Percentiles rank a stretch among this genome's conserved stretches.
These are phyloP conservation scores for Rotaria magnacalcarata DNA, from an alignment of 2,888 invertebrate species.

Conservation along the genomic window DNA sequence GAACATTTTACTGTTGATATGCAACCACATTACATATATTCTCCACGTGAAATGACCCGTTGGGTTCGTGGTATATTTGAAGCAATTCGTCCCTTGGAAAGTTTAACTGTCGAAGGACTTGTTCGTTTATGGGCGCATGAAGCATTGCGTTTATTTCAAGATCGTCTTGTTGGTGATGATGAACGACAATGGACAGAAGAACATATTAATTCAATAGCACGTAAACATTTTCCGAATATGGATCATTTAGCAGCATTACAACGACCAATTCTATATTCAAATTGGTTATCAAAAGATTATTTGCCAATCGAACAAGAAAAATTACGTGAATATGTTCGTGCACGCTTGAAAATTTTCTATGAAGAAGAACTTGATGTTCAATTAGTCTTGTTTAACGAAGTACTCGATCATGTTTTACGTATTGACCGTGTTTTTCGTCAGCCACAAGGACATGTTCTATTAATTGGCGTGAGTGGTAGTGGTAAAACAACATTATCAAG, in stretches of 20 bases:
- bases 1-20: conserved; percentile 98
- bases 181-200: conserved; percentile 97
- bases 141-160: conserved; percentile 89
- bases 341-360: conserved; percentile 92
- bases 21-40: conserved; percentile 99
- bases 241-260: conserved; percentile 77
- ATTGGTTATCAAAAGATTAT: conserved; percentile 98
- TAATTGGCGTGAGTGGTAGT: conserved; percentile 96
- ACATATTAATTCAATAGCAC: conserved; percentile 73
- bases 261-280: conserved; percentile 92
- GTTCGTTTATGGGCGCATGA: conserved; percentile 99
- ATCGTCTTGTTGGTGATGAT: conserved; percentile 77
- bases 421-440: conserved; percentile 98
- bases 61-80: conserved; percentile 99
- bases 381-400: conserved; percentile 94
- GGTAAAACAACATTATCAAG: conserved; percentile 97
- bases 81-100: conserved; percentile 88
- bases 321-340: conserved; percentile 89
- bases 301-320: conserved; percentile 90
- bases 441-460: conserved; percentile 90
- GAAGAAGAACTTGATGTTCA: conserved; percentile 98
- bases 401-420: conserved; percentile 91
- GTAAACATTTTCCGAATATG: conserved; percentile 88
- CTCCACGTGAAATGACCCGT: conserved; percentile 91
- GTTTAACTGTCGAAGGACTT: conserved; percentile 81